Conservation (phyloP, 2,888 invertebrate species). For the Tolmerus cingulatus region DNA sequence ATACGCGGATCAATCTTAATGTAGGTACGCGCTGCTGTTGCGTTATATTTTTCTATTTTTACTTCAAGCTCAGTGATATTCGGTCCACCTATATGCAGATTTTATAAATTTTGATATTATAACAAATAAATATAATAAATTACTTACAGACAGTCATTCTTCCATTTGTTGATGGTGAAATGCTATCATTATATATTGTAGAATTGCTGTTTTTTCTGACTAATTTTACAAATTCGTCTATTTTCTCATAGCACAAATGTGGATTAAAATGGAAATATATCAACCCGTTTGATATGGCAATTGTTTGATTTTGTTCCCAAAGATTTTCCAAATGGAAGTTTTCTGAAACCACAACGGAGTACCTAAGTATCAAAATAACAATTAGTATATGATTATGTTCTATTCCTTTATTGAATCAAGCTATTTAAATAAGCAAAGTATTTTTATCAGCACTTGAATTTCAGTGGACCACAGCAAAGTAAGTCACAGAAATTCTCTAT, state of each 20-base stretch:
- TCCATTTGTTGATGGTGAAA: conserved; percentile 66
- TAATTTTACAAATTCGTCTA: conserved; percentile 64
- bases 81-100: not conserved
- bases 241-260: conserved; percentile 71
- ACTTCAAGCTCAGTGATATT: conserved; percentile 53
- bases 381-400: not conserved
- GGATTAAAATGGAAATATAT: conserved; percentile 78
- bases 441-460: no score
- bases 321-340: conserved; percentile 74
- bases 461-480: no score
- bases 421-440: no score
- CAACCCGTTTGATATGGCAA: conserved; percentile 67
- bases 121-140: not conserved
- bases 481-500: no score
- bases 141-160: conserved; percentile 16
- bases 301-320: conserved; percentile 64
- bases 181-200: conserved; percentile 67
- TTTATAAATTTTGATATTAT: not conserved
- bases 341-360: conserved; percentile 69
- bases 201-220: conserved; percentile 61
- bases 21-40: conserved; percentile 63
- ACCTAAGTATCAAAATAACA: not conserved
- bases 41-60: conserved; percentile 58
- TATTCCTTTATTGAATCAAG: not conserved
- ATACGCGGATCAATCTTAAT: conserved; percentile 69